Percentiles rank a stretch among this genome's conserved stretches.
Evolutionary conservation across 2,888 invertebrate species (phyloP).

Genomic region (Drepana falcataria): DNA sequence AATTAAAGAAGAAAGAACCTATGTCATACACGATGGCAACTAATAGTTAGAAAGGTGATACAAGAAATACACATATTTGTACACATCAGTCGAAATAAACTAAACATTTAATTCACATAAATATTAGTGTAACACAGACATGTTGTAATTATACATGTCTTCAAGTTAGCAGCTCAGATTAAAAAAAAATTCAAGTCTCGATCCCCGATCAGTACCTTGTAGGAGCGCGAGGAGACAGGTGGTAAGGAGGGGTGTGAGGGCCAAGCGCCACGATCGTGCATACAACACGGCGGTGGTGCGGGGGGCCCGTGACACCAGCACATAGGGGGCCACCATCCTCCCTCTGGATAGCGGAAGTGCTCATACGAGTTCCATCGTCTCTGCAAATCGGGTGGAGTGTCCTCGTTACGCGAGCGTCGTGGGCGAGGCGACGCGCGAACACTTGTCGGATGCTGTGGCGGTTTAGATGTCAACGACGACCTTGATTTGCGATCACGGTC

Average conservation of each 20-base stretch:
- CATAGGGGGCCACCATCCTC: conserved; percentile 69
- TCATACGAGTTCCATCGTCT: conserved; percentile 77
- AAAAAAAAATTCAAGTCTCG: neutral
- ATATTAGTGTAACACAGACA: neutral
- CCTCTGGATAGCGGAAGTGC: conserved; percentile 80
- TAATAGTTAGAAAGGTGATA: neutral
- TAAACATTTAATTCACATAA: neutral
- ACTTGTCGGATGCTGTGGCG: conserved; percentile 66
- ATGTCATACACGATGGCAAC: no score
- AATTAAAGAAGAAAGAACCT: no score
- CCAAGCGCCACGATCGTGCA: conserved; percentile 70
- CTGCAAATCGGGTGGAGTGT: conserved; percentile 63
- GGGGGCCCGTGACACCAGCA: conserved; percentile 72
- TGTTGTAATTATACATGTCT: neutral
- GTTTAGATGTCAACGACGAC: conserved; percentile 78
- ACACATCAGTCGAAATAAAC: neutral
- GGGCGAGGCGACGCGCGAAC: conserved; percentile 63
- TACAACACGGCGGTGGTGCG: conserved; percentile 65
- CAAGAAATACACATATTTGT: neutral
- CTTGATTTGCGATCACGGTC: conserved; percentile 82
- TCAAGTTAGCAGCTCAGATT: neutral
- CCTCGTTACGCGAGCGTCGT: conserved; percentile 56
- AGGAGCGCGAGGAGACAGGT: conserved; percentile 48
- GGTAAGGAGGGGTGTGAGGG: conserved; percentile 71
- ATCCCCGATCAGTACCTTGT: conserved; percentile 60